phyloP scores from a whole-genome alignment of 2,888 invertebrate genomes.

The Brassicogethes aeneus region DNA sequence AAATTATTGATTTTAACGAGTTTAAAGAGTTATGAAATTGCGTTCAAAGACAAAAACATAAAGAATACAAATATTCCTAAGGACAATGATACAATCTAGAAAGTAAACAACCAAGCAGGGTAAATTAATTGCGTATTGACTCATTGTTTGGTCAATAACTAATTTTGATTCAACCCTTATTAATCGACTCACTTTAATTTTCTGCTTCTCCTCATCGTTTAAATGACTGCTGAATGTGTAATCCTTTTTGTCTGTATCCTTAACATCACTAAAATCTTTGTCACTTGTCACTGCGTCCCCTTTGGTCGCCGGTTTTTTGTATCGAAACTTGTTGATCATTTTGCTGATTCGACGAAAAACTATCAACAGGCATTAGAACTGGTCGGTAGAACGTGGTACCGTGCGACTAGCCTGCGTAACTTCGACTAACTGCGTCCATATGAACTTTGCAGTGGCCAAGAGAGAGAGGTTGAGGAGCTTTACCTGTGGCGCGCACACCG shows the following conservation, averaged over 20 bases:
- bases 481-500: neutral
- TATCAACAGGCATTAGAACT: too few relatives aligned
- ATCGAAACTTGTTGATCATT: slow-evolving; percentile 39
- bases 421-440: neutral
- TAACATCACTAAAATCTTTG: slow-evolving; percentile 12
- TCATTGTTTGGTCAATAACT: too few relatives aligned
- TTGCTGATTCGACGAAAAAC: slow-evolving; percentile 5
- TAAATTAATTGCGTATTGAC: too few relatives aligned
- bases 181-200: slow-evolving; percentile 28
- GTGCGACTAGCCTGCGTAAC: neutral
- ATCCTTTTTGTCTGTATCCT: neutral
- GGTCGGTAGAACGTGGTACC: neutral
- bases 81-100: too few relatives aligned
- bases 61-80: too few relatives aligned
- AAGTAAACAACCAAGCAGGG: too few relatives aligned
- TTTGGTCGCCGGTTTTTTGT: slow-evolving; percentile 30
- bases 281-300: slow-evolving; percentile 15
- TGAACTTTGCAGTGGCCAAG: neutral
- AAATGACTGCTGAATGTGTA: slow-evolving; percentile 4
- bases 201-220: slow-evolving; percentile 19
- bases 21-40: too few relatives aligned
- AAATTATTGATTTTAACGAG: too few relatives aligned
- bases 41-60: too few relatives aligned
- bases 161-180: too few relatives aligned
- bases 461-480: neutral